A percentile compares a stretch with the other conserved stretches of the same genome.
Evolutionary conservation across 2,797 vertebrate genomes (phyloP).

Genomic region (Petrocephalus schoutedeni): DNA sequence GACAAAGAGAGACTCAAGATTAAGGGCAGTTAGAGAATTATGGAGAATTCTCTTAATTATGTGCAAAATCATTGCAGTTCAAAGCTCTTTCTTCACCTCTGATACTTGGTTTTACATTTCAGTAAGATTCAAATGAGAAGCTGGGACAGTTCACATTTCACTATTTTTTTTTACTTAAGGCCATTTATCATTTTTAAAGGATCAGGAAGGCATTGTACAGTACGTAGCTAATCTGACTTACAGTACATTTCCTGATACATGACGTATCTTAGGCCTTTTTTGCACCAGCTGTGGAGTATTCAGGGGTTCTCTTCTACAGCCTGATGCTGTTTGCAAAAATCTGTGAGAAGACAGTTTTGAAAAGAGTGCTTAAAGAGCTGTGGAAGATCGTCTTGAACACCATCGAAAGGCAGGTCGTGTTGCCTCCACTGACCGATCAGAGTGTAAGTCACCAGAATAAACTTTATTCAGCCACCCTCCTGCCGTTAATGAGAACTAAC

Average conservation of each 20-base stretch:
- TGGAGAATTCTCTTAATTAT: constrained; percentile 22
- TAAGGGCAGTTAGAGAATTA: background rate
- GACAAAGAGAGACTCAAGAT: background rate
- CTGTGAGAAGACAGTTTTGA: constrained; percentile 97
- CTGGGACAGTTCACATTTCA: constrained; percentile 31
- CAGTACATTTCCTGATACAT: background rate
- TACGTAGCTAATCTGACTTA: background rate
- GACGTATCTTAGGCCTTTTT: background rate
- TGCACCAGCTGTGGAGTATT: background rate
- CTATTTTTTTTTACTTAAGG: background rate
- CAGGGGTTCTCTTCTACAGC: constrained; percentile 51
- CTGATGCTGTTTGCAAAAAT: constrained; percentile 94
- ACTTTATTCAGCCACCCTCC: background rate
- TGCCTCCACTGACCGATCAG: constrained; percentile 89
- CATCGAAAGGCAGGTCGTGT: constrained; percentile 90
- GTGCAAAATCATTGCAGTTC: background rate
- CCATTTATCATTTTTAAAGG: background rate
- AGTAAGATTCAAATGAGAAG: constrained; percentile 47
- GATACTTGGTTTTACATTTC: constrained; percentile 44
- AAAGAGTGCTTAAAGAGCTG: constrained; percentile 89
- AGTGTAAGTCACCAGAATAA: constrained; percentile 65
- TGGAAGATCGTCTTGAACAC: constrained; percentile 95
- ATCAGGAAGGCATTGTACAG: background rate
- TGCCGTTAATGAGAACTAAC: background rate
- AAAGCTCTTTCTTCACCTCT: constrained; percentile 28